phyloP scores from a whole-genome alignment of 2,113 vertebrate genomes.

The Xiphophorus hellerii region DNA sequence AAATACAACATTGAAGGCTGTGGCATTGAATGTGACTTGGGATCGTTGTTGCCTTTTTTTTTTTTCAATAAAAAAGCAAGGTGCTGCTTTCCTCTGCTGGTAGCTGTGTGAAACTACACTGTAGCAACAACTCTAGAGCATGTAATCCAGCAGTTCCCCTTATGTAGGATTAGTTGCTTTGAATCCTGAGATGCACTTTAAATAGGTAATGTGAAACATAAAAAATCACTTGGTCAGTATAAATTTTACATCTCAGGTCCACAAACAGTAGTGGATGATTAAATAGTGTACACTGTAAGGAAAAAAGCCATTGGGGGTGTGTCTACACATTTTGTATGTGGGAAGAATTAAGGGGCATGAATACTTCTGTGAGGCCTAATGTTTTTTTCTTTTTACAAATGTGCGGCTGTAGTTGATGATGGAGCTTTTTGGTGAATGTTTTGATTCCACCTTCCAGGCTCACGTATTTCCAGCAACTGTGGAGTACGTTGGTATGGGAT shows the following conservation, averaged over 20 bases:
- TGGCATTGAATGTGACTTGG: too few species aligned
- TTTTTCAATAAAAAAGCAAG: neutral
- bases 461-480: too few species aligned
- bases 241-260: neutral
- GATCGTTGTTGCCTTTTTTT: neutral
- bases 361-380: neutral
- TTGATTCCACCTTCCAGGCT: neutral
- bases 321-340: neutral
- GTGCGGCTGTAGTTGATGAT: neutral
- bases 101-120: conserved; percentile 3
- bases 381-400: too few species aligned
- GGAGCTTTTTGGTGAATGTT: neutral
- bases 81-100: neutral
- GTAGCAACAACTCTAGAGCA: conserved; percentile 5
- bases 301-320: neutral
- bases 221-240: conserved; percentile 23
- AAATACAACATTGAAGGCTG: too few species aligned
- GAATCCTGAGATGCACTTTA: conserved; percentile 40
- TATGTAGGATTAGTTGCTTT: conserved; percentile 48
- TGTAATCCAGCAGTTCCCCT: conserved; percentile 29
- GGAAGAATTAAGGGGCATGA: neutral
- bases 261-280: neutral
- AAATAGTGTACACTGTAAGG: neutral
- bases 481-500: neutral
- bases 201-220: conserved; percentile 41